Percentiles rank a stretch among this genome's conserved stretches.
phyloP scores from a whole-genome alignment of 2,797 vertebrate genomes.

The Acanthornis magna region DNA sequence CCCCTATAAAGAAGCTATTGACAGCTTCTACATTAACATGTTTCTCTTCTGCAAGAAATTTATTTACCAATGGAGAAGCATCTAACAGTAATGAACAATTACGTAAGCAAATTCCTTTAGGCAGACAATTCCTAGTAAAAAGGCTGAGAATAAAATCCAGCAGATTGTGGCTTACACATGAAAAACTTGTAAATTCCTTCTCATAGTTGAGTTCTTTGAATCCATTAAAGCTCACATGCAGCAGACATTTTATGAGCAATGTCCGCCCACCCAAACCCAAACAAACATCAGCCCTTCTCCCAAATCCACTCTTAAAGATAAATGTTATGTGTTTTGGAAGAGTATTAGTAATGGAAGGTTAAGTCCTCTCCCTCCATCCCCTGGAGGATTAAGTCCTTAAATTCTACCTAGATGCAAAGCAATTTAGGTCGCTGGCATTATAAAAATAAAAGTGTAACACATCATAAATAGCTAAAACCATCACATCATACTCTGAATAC shows the following conservation, averaged over 20 bases:
- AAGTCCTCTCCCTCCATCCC: neutral
- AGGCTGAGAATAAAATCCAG: neutral
- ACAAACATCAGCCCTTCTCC: neutral
- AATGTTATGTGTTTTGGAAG: neutral
- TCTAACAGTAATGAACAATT: neutral
- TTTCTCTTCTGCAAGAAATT: neutral
- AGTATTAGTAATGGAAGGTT: neutral
- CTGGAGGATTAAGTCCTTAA: neutral
- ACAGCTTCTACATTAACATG: neutral
- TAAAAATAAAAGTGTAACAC: neutral
- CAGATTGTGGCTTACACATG: neutral
- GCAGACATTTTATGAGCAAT: neutral
- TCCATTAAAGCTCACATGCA: neutral
- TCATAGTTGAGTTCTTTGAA: neutral
- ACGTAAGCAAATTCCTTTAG: neutral
- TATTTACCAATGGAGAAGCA: neutral
- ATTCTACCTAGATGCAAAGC: neutral
- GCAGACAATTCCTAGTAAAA: neutral
- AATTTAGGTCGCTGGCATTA: neutral
- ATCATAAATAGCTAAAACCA: neutral
- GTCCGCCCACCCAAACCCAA: neutral
- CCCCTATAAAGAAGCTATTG: neutral
- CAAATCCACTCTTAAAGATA: neutral
- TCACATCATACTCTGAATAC: neutral
- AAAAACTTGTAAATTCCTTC: neutral